Percentiles rank a stretch among this genome's conserved stretches.
Evolutionary conservation across 2,888 invertebrate species (phyloP).

Genomic region (Merodon equestris): DNA sequence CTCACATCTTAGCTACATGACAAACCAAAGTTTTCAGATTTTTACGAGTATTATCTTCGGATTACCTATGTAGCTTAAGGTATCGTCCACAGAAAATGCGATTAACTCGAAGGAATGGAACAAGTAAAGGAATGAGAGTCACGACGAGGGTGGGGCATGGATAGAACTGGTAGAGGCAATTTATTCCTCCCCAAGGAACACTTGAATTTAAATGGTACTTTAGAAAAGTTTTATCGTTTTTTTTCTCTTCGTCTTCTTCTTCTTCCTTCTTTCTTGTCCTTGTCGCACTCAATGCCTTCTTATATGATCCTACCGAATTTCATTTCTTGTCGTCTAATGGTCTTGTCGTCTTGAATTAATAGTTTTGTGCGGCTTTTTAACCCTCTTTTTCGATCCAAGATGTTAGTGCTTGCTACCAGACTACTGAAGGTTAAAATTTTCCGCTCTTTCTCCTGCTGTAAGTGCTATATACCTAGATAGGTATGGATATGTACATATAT

Average conservation of each 20-base stretch:
- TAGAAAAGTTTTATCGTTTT: constrained; percentile 20
- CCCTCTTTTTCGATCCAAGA: constrained; percentile 12
- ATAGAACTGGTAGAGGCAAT: constrained; percentile 39
- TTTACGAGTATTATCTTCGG: too few relatives aligned
- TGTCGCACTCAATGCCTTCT: too few relatives aligned
- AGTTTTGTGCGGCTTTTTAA: constrained; percentile 35
- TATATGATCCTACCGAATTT: too few relatives aligned
- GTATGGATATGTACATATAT: too few relatives aligned
- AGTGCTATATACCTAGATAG: too few relatives aligned
- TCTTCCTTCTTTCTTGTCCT: too few relatives aligned
- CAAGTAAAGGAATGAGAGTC: neutral
- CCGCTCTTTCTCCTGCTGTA: constrained; percentile 28
- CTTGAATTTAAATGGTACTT: constrained; percentile 61
- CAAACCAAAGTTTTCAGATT: too few relatives aligned
- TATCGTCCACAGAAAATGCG: constrained; percentile 4
- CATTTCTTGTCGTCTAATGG: constrained; percentile 1
- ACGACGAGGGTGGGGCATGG: constrained; percentile 4
- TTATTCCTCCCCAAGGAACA: constrained; percentile 62
- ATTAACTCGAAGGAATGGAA: constrained; percentile 6
- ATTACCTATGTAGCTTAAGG: constrained; percentile 13
- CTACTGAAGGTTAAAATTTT: constrained; percentile 40
- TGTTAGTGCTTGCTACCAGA: neutral
- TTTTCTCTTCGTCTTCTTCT: neutral
- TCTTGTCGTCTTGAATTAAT: constrained; percentile 27
- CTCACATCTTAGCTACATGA: too few relatives aligned